phyloP scores from a whole-genome alignment of 1,140 invertebrate species.

The Papilio aristodemus region DNA sequence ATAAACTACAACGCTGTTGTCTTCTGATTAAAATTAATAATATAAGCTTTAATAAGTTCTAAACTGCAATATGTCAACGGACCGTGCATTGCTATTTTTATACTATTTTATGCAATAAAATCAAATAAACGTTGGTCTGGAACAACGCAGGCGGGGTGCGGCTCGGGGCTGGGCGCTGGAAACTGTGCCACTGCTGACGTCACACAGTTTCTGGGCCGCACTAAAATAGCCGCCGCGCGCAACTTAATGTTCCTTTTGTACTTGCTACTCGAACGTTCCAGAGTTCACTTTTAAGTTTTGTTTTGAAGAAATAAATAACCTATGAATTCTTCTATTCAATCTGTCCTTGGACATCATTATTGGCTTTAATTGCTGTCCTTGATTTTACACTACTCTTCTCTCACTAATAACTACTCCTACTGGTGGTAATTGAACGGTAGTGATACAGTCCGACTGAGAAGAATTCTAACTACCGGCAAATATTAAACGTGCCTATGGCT shows the following conservation, averaged over 20 bases:
- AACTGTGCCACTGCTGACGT: constrained; percentile 58
- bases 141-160: background rate
- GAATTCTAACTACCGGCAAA: background rate
- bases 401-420: too few species aligned
- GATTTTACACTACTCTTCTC: too few species aligned
- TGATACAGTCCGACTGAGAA: too few species aligned
- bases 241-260: constrained; percentile 23
- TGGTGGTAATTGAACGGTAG: too few species aligned
- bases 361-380: too few species aligned
- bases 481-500: constrained; percentile 18
- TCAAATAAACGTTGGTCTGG: background rate
- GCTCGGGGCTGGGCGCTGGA: background rate
- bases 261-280: background rate
- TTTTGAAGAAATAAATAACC: too few species aligned
- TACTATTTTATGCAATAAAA: background rate
- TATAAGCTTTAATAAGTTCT: background rate
- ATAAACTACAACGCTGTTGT: too few species aligned
- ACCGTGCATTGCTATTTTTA: background rate
- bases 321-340: too few species aligned
- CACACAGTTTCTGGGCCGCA: constrained; percentile 58
- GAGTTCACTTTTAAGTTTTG: background rate
- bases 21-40: too few species aligned
- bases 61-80: background rate
- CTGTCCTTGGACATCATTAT: too few species aligned
- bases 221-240: constrained; percentile 49